These are phyloP conservation scores for Lordiphosa fenestrarum DNA, from an alignment of 2,888 invertebrate genomes.

Conservation along the genomic window DNA sequence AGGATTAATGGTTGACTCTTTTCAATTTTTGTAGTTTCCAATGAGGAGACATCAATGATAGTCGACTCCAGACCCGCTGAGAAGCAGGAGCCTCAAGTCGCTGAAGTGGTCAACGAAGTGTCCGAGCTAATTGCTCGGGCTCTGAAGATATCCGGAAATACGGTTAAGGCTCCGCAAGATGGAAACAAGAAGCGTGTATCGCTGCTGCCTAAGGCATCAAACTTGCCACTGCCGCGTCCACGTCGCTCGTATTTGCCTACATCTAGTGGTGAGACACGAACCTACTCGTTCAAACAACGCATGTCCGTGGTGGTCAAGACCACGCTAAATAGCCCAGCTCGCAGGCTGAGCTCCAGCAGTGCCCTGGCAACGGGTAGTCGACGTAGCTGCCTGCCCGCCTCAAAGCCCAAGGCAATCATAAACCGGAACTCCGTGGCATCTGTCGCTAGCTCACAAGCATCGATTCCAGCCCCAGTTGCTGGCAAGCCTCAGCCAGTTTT, in stretches of 20 bases:
- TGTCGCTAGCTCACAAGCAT: neutral
- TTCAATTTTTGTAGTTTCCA: conserved; percentile 43
- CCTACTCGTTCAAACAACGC: conserved; percentile 64
- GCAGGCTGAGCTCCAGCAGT: conserved; percentile 42
- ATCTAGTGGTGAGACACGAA: conserved; percentile 44
- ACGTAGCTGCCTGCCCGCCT: conserved; percentile 47
- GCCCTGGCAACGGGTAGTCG: conserved; percentile 15
- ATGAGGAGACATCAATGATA: conserved; percentile 34
- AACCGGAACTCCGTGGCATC: conserved; percentile 26
- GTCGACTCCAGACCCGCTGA: conserved; percentile 3
- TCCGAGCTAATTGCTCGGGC: conserved; percentile 65
- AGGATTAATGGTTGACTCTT: neutral
- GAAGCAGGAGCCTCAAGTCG: conserved; percentile 10
- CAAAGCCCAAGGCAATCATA: conserved; percentile 1
- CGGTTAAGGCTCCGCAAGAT: conserved; percentile 14
- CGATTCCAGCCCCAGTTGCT: neutral
- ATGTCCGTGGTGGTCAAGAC: conserved; percentile 78
- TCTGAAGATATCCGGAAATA: conserved; percentile 55
- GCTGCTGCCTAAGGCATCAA: neutral
- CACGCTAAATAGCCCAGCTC: conserved; percentile 77
- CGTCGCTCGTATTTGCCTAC: conserved; percentile 53
- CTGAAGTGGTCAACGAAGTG: conserved; percentile 57
- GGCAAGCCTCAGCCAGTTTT: conserved; percentile 4
- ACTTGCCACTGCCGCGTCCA: conserved; percentile 27
- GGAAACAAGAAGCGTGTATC: conserved; percentile 17